Percentiles rank a stretch among this genome's conserved stretches.
phyloP scores from a whole-genome alignment of 2,888 invertebrate species.

The Synergus umbraculus region DNA sequence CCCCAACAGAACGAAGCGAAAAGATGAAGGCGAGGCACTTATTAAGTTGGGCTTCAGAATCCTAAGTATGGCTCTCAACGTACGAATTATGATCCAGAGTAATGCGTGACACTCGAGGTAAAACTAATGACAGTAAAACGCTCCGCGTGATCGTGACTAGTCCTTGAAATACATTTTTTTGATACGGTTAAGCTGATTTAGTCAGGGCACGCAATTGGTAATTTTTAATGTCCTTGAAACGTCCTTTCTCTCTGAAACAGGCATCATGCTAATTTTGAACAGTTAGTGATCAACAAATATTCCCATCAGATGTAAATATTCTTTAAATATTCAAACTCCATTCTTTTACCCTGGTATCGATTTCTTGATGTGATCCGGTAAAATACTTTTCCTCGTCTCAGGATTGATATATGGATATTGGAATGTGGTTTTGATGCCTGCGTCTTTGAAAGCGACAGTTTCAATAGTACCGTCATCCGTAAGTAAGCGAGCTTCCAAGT shows the following conservation, averaged over 20 bases:
- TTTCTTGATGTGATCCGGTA: conserved; percentile 1
- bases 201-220: neutral
- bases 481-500: conserved; percentile 54
- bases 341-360: neutral
- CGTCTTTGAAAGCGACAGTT: conserved; percentile 59
- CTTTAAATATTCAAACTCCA: neutral
- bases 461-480: conserved; percentile 57
- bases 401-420: conserved; percentile 7
- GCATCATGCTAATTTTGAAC: neutral
- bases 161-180: neutral
- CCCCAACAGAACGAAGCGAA: conserved; percentile 49
- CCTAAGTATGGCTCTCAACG: conserved; percentile 61
- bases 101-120: conserved; percentile 58
- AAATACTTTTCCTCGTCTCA: neutral
- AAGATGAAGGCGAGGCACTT: conserved; percentile 63
- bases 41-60: conserved; percentile 71
- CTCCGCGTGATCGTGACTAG: conserved; percentile 37
- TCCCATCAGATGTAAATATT: neutral
- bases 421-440: conserved; percentile 53
- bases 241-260: neutral
- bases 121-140: conserved; percentile 73
- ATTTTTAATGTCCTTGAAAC: conserved; percentile 23
- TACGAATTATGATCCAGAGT: conserved; percentile 67
- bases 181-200: conserved; percentile 31
- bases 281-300: no score